Evolutionary conservation across 2,888 invertebrate species (phyloP).

Genomic region (Tuta absoluta): DNA sequence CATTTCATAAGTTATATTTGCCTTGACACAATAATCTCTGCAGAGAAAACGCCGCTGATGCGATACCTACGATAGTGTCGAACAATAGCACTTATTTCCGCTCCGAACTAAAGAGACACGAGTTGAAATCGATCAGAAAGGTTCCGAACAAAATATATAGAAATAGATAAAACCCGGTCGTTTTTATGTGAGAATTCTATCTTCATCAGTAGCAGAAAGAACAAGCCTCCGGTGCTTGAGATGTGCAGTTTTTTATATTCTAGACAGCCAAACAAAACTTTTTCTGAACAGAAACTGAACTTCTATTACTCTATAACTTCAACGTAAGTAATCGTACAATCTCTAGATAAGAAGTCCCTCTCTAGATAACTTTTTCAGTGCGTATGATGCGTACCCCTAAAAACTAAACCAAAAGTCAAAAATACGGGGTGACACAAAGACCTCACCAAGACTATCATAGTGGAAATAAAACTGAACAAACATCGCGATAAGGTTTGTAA

Average conservation of each 20-base stretch:
- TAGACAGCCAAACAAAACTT: no score
- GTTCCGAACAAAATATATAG: not conserved
- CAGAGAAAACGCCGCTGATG: constrained; percentile 77
- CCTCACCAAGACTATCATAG: constrained; percentile 65
- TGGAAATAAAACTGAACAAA: constrained; percentile 79
- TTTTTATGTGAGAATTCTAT: not conserved
- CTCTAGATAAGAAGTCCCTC: no score
- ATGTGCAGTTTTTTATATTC: not conserved
- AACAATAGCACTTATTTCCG: constrained; percentile 80
- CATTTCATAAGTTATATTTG: no score
- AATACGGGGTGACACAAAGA: constrained; percentile 31
- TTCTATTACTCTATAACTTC: no score
- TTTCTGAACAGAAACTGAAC: no score
- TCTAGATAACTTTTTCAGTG: not conserved
- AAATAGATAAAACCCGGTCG: no score
- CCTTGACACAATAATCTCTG: constrained; percentile 68
- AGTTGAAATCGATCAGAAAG: not conserved
- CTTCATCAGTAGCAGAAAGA: no score
- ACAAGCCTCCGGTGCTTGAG: no score
- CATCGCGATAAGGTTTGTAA: constrained; percentile 76
- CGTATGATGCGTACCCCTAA: not conserved
- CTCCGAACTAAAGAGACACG: constrained; percentile 55
- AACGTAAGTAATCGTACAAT: no score
- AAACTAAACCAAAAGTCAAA: not conserved
- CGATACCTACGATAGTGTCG: constrained; percentile 73